Evolutionary conservation across 2,888 invertebrate genomes (phyloP).

Genomic region (Andricus curvator): DNA sequence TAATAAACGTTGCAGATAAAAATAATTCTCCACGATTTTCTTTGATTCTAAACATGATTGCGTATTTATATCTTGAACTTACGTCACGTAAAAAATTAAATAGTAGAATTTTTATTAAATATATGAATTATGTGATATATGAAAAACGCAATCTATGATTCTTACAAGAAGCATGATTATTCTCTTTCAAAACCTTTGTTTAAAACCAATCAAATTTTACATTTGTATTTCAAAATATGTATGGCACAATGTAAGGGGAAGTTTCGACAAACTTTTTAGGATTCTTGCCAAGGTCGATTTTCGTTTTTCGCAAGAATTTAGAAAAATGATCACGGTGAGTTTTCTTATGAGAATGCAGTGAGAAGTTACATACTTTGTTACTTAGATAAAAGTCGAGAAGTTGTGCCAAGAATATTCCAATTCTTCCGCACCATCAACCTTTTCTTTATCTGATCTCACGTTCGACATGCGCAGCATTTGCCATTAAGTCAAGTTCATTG

Average conservation of each 20-base stretch:
- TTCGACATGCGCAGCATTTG: not conserved
- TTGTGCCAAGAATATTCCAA: slow-evolving; percentile 20
- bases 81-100: no score
- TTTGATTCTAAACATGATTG: no score
- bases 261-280: slow-evolving; percentile 34
- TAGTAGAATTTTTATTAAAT: no score
- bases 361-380: not conserved
- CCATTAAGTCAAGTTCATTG: slow-evolving; percentile 15
- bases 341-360: not conserved
- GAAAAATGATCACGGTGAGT: not conserved
- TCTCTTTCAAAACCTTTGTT: no score
- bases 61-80: no score
- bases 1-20: no score
- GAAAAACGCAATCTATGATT: no score
- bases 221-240: not conserved
- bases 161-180: no score
- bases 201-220: not conserved
- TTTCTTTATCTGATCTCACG: slow-evolving; percentile 31
- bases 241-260: slow-evolving; percentile 20
- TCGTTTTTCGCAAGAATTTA: slow-evolving; percentile 4
- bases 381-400: not conserved
- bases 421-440: slow-evolving; percentile 5
- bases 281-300: slow-evolving; percentile 39
- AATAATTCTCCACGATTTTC: no score
- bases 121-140: no score